These are phyloP conservation scores for Ostrea denselamellosa DNA, from an alignment of 1,140 invertebrate species.

Conservation along the genomic window DNA sequence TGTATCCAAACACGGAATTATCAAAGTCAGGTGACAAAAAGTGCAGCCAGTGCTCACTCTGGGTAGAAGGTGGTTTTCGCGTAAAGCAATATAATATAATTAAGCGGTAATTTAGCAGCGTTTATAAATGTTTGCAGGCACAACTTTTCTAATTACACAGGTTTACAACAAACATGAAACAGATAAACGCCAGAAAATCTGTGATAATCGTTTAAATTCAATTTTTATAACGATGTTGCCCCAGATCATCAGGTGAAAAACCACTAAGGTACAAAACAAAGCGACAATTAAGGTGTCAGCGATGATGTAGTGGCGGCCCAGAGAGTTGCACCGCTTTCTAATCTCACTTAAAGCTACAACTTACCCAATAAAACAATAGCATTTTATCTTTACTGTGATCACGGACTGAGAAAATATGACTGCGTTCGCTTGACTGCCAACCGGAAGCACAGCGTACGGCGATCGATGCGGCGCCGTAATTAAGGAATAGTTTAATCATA, in stretches of 20 bases:
- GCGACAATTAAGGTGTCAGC: slow-evolving; percentile 30
- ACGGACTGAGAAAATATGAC: slow-evolving; percentile 28
- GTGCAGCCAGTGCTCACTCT: slow-evolving; percentile 21
- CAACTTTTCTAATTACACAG: slow-evolving; percentile 1
- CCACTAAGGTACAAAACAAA: slow-evolving; percentile 35
- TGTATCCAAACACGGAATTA: neutral
- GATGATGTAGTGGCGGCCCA: slow-evolving; percentile 25
- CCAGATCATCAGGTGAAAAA: slow-evolving; percentile 26
- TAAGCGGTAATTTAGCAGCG: slow-evolving; percentile 31
- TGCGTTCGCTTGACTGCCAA: slow-evolving; percentile 27
- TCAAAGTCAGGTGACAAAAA: slow-evolving; percentile 16
- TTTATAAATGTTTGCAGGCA: slow-evolving; percentile 30
- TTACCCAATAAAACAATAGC: slow-evolving; percentile 31
- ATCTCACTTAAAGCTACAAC: slow-evolving; percentile 32
- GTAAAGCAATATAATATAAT: slow-evolving; percentile 32
- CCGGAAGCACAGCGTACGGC: slow-evolving; percentile 1
- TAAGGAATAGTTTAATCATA: slow-evolving; percentile 37
- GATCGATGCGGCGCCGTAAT: slow-evolving; percentile 10
- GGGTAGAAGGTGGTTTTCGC: neutral
- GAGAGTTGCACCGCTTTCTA: slow-evolving; percentile 20
- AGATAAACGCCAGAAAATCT: slow-evolving; percentile 11
- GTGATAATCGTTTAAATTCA: slow-evolving; percentile 40
- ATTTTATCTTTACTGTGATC: slow-evolving; percentile 38
- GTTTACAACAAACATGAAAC: slow-evolving; percentile 38
- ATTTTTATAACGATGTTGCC: slow-evolving; percentile 24